Evolutionary conservation across 2,888 invertebrate species (phyloP).

Genomic region (Monochamus alternatus): DNA sequence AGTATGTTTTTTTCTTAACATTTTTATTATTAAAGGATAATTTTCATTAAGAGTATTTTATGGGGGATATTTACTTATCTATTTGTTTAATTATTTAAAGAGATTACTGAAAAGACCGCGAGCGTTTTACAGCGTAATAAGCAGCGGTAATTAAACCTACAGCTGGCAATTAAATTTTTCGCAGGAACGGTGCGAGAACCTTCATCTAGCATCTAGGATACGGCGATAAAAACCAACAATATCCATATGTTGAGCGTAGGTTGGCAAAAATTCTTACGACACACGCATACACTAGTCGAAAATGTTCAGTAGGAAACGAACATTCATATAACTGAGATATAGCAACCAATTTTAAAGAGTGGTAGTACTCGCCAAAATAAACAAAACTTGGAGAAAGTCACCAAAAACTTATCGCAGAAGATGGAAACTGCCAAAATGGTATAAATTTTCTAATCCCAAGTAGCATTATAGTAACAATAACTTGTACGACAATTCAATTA

Average conservation of each 20-base stretch:
- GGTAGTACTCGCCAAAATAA: no score
- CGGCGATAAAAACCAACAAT: constrained; percentile 19
- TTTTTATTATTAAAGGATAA: no score
- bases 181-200: constrained; percentile 3
- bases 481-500: no score
- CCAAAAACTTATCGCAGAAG: no score
- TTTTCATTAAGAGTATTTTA: no score
- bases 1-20: no score
- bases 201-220: constrained; percentile 24
- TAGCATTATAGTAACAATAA: no score
- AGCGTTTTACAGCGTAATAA: neutral
- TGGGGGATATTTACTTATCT: neutral
- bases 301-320: constrained; percentile 42
- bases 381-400: no score
- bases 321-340: constrained; percentile 51
- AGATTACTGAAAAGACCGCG: neutral
- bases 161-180: constrained; percentile 12
- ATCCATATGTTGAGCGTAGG: constrained; percentile 18
- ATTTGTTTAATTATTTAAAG: neutral
- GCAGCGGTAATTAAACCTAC: constrained; percentile 13
- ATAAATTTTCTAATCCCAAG: no score
- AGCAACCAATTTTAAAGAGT: neutral
- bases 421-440: no score
- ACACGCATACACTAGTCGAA: neutral
- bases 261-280: neutral